A percentile compares a stretch with the other conserved stretches of the same genome.
phyloP scores from a whole-genome alignment of 2,888 invertebrate species.

The Oscheius myriophilus region DNA sequence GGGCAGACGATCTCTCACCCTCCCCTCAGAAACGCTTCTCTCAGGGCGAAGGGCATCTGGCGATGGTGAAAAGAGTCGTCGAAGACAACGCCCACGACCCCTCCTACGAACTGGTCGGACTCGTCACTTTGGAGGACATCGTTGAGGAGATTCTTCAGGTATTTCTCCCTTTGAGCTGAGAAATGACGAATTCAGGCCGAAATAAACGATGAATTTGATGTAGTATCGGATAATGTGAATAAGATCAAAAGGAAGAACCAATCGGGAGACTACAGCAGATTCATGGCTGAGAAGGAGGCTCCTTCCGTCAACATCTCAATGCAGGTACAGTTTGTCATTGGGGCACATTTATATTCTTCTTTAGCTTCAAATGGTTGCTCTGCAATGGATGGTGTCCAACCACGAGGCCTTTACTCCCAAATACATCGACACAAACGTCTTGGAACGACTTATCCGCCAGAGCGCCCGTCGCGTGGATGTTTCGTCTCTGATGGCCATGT shows the following conservation, averaged over 20 bases:
- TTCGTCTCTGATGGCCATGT: conserved; percentile 59
- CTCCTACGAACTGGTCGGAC: conserved; percentile 89
- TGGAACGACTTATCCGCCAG: conserved; percentile 53
- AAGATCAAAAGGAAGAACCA: conserved; percentile 50
- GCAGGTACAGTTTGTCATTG: conserved; percentile 32
- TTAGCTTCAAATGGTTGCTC: conserved; percentile 56
- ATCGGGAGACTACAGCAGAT: conserved; percentile 43
- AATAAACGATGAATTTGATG: conserved; percentile 97
- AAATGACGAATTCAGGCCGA: conserved; percentile 78
- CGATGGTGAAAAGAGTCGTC: conserved; percentile 88
- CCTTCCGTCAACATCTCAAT: conserved; percentile 52
- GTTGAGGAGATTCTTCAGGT: conserved; percentile 62
- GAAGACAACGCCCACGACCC: conserved; percentile 85
- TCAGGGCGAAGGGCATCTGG: conserved; percentile 74
- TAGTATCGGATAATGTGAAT: conserved; percentile 72
- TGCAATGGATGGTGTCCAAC: conserved; percentile 61
- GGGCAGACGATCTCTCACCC: background rate
- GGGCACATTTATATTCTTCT: conserved; percentile 2
- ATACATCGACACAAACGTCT: conserved; percentile 53
- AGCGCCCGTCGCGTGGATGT: conserved; percentile 59
- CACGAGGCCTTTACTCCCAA: conserved; percentile 50
- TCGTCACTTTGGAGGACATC: conserved; percentile 81
- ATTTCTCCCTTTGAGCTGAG: background rate
- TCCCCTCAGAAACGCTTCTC: conserved; percentile 9
- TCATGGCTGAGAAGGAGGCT: conserved; percentile 55